Evolutionary conservation across 2,888 invertebrate species (phyloP).

Genomic region (Megastigmus dorsalis): DNA sequence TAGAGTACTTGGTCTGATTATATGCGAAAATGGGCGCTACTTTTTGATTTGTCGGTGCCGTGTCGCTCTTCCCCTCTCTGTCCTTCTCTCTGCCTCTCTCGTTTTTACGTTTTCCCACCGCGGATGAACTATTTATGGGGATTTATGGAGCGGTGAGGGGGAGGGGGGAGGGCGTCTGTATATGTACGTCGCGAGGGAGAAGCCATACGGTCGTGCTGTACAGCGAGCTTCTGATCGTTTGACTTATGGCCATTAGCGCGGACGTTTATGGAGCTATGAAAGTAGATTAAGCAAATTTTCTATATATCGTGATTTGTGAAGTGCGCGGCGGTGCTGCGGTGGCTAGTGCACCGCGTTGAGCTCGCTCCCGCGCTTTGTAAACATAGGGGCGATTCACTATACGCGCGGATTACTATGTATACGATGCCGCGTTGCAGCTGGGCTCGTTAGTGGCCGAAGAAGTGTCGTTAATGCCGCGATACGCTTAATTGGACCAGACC

Average conservation of each 20-base stretch:
- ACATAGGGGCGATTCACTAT: too few relatives aligned
- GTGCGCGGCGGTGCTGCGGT: too few relatives aligned
- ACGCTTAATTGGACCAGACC: too few relatives aligned
- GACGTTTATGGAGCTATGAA: slow-evolving; percentile 50
- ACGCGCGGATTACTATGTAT: too few relatives aligned
- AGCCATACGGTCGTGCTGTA: not conserved
- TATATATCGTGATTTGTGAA: slow-evolving; percentile 43
- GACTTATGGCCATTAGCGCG: slow-evolving; percentile 39
- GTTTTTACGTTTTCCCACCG: not conserved
- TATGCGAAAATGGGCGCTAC: not conserved
- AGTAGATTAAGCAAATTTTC: slow-evolving; percentile 43
- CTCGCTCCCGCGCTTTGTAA: too few relatives aligned
- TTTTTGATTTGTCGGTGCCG: slow-evolving; percentile 35
- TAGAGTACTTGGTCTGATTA: slow-evolving; percentile 39
- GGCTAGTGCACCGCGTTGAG: too few relatives aligned
- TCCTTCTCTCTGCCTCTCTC: too few relatives aligned
- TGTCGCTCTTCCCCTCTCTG: too few relatives aligned
- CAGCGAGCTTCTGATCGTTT: slow-evolving; percentile 43
- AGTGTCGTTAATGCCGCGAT: too few relatives aligned
- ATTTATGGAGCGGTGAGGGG: slow-evolving; percentile 14
- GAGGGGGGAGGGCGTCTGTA: too few relatives aligned
- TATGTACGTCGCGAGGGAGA: not conserved
- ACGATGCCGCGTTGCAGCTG: too few relatives aligned
- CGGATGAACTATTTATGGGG: slow-evolving; percentile 42
- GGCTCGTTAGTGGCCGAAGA: too few relatives aligned